These are phyloP conservation scores for Chrysopa pallens DNA, from an alignment of 1,140 invertebrate species.

Conservation along the genomic window DNA sequence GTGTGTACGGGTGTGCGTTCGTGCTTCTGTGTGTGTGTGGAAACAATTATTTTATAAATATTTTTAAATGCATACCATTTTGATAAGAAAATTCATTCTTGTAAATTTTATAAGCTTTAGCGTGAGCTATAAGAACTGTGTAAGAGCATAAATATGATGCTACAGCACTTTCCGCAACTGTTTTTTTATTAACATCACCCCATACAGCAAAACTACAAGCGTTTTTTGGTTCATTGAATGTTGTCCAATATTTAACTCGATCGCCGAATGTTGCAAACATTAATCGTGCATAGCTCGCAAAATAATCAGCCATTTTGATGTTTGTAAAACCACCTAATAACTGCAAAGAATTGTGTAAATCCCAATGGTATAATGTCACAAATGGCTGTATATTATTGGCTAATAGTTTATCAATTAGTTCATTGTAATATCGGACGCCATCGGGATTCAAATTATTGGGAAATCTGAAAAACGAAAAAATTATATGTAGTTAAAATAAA, in stretches of 20 bases:
- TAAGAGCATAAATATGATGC: no score
- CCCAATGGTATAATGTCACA: slow-evolving; percentile 28
- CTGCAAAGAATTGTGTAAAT: slow-evolving; percentile 16
- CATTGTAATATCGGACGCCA: slow-evolving; percentile 42
- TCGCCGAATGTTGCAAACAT: slow-evolving; percentile 12
- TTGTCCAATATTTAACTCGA: slow-evolving; percentile 27
- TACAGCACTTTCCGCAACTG: no score
- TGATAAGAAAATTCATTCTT: no score
- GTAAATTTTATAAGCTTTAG: no score
- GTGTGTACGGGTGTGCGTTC: no score
- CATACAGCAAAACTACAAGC: no score
- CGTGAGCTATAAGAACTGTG: no score
- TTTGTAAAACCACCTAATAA: slow-evolving; percentile 20
- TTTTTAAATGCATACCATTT: no score
- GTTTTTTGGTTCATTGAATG: slow-evolving; percentile 26
- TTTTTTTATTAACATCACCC: no score
- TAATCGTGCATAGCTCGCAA: slow-evolving; percentile 18
- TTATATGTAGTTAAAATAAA: no score
- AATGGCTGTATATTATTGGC: slow-evolving; percentile 37
- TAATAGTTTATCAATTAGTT: slow-evolving; percentile 36
- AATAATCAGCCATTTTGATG: slow-evolving; percentile 16
- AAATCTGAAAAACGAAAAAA: slow-evolving; percentile 7
- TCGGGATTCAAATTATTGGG: slow-evolving; percentile 31
- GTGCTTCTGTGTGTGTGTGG: no score
- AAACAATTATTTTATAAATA: no score